phyloP scores from a whole-genome alignment of 2,797 vertebrate species.

The Falco peregrinus region DNA sequence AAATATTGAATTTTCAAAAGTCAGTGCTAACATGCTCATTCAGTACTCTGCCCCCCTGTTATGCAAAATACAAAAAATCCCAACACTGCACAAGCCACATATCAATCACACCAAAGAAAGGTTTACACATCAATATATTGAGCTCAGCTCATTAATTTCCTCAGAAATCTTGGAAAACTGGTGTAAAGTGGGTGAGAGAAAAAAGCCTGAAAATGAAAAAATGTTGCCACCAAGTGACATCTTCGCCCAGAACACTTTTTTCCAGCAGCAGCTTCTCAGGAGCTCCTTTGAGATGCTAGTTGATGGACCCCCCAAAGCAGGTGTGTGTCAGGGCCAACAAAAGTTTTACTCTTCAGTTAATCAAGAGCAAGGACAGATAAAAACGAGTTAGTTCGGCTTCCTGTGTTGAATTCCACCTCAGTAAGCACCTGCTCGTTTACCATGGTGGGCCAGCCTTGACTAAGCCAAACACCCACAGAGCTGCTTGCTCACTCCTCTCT shows the following conservation, averaged over 20 bases:
- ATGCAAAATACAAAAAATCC: not conserved
- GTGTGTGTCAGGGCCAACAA: not conserved
- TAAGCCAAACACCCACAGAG: not conserved
- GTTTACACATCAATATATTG: not conserved
- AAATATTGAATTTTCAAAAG: not conserved
- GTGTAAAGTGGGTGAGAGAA: not conserved
- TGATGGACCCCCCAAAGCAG: not conserved
- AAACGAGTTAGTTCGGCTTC: not conserved
- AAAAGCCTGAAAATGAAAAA: not conserved
- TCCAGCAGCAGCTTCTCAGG: not conserved
- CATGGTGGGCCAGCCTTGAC: not conserved
- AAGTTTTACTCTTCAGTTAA: not conserved
- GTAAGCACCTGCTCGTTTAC: not conserved
- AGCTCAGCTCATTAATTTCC: not conserved
- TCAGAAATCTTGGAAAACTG: not conserved
- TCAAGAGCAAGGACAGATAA: not conserved
- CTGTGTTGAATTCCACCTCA: not conserved
- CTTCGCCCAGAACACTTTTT: not conserved
- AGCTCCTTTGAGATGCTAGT: not conserved
- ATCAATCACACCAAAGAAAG: not conserved
- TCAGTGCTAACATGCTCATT: accelerated
- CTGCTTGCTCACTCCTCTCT: accelerated
- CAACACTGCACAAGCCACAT: not conserved
- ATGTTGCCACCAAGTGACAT: not conserved
- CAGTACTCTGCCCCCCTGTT: no score